Conservation (phyloP, 2,888 invertebrate genomes). For the Syrphus vitripennis region DNA sequence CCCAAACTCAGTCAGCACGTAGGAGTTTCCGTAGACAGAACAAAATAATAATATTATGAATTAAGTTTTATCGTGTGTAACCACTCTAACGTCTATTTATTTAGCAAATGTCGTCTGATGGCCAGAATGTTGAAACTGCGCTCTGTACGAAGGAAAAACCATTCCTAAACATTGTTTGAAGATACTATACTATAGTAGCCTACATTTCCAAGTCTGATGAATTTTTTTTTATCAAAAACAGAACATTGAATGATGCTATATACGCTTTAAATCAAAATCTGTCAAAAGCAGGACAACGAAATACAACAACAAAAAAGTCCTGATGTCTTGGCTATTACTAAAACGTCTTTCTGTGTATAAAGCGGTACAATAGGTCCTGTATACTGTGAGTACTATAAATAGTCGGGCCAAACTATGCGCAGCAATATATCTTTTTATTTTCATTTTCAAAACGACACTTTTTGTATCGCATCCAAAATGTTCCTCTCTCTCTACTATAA, state of each 20-base stretch:
- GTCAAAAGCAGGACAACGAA: background rate
- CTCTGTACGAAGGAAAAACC: too few relatives aligned
- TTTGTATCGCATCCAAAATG: slow-evolving; percentile 3
- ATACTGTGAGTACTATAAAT: background rate
- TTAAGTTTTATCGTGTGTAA: too few relatives aligned
- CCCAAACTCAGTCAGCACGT: too few relatives aligned
- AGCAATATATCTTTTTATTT: background rate
- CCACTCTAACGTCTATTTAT: too few relatives aligned
- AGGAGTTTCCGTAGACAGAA: too few relatives aligned
- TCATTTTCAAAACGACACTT: slow-evolving; percentile 5
- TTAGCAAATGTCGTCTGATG: too few relatives aligned
- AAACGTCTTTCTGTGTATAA: background rate
- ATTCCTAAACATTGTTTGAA: too few relatives aligned
- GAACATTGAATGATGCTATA: background rate
- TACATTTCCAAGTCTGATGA: background rate
- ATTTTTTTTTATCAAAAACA: background rate
- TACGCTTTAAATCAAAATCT: background rate
- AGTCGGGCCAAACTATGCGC: background rate
- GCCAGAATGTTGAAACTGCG: too few relatives aligned
- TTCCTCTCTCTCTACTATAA: background rate
- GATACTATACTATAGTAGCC: too few relatives aligned
- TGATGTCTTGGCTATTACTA: slow-evolving; percentile 29
- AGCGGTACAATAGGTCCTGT: background rate
- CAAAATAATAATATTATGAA: too few relatives aligned
- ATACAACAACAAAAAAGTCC: background rate